Evolutionary conservation across 1,140 invertebrate genomes (phyloP).

Genomic region (Gonatopus flavifemur): DNA sequence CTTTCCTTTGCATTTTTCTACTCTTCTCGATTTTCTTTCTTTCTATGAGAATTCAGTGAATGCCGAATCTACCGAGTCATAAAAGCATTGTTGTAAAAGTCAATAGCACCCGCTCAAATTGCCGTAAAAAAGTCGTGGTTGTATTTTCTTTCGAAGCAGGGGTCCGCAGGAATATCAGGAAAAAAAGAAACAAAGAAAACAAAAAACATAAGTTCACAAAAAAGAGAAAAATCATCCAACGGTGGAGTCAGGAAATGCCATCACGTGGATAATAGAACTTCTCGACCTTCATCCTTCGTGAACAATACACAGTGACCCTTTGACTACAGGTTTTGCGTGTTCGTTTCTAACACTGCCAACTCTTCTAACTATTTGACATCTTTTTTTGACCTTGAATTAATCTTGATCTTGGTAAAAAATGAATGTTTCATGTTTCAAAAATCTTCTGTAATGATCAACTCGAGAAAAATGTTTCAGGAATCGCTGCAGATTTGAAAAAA

Average conservation of each 20-base stretch:
- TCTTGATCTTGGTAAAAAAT: too few relatives aligned
- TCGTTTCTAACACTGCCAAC: too few relatives aligned
- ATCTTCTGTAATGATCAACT: too few relatives aligned
- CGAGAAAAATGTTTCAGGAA: too few relatives aligned
- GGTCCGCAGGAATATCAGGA: constrained; percentile 10
- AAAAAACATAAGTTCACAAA: too few relatives aligned
- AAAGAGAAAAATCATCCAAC: too few relatives aligned
- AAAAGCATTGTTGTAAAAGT: constrained; percentile 42
- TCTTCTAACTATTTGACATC: too few relatives aligned
- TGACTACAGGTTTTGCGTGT: too few relatives aligned
- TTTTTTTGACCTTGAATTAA: too few relatives aligned
- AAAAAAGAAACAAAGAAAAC: constrained; percentile 22
- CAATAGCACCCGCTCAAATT: constrained; percentile 39
- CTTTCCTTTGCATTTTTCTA: constrained; percentile 8
- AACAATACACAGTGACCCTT: constrained; percentile 39
- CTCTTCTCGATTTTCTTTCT: constrained; percentile 5
- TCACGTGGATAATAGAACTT: constrained; percentile 22
- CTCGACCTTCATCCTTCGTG: constrained; percentile 21
- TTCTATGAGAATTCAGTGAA: constrained; percentile 2
- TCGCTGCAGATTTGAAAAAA: too few relatives aligned
- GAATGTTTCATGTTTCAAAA: too few relatives aligned
- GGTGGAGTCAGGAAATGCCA: constrained; percentile 24
- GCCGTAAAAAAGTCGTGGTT: constrained; percentile 37
- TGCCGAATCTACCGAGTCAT: constrained; percentile 17
- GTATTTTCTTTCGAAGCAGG: constrained; percentile 3